A percentile compares a stretch with the other conserved stretches of the same genome.
These are phyloP conservation scores for Lepus townsendii DNA, from an alignment of 2,797 vertebrate genomes.

Conservation along the genomic window DNA sequence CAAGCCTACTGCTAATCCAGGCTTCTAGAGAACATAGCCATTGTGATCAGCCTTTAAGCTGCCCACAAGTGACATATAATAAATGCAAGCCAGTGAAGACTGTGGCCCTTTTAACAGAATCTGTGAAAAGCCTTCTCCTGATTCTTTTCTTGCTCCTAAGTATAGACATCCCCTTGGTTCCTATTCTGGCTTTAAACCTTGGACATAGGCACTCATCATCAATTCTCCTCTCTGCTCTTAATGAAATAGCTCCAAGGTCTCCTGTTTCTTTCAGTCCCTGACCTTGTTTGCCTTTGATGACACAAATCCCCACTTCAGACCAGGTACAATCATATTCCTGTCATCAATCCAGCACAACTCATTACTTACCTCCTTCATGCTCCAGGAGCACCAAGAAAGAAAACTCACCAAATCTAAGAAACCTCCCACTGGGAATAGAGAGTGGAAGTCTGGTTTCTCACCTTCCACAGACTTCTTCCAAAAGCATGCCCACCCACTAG, in stretches of 20 bases:
- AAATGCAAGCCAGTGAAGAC: background rate
- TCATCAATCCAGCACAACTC: background rate
- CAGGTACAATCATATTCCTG: background rate
- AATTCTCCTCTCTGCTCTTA: background rate
- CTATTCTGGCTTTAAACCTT: constrained; percentile 18
- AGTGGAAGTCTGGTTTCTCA: background rate
- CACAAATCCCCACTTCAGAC: background rate
- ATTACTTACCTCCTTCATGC: constrained; percentile 10
- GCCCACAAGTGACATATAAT: background rate
- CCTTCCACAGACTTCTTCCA: background rate
- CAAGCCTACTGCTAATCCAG: background rate
- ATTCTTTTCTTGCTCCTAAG: constrained; percentile 15
- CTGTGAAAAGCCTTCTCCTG: background rate
- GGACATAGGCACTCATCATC: background rate
- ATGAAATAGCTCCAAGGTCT: background rate
- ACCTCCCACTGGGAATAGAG: background rate
- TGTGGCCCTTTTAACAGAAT: background rate
- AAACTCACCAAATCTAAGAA: background rate
- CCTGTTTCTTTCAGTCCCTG: background rate
- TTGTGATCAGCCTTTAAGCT: background rate
- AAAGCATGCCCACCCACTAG: background rate
- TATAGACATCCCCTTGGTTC: background rate
- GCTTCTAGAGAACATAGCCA: background rate
- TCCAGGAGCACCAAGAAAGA: constrained; percentile 15
- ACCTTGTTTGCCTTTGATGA: background rate